These are phyloP conservation scores for Corythornis madagascariensis DNA, from an alignment of 2,113 vertebrate genomes.

Conservation along the genomic window DNA sequence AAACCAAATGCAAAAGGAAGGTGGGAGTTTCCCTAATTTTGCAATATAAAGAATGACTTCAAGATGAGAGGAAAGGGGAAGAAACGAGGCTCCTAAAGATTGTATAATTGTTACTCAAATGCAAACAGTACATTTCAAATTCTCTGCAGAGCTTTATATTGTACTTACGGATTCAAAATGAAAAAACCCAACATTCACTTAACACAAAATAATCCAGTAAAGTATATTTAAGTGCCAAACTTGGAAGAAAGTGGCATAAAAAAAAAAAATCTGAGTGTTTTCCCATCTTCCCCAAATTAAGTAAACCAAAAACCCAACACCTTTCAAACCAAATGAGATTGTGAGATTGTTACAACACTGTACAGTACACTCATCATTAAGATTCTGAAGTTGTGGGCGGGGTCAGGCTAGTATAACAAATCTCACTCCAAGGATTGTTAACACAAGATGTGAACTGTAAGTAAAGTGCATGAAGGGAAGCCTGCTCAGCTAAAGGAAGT, in stretches of 20 bases:
- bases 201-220: slow-evolving; percentile 66
- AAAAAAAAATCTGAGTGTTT: slow-evolving; percentile 28
- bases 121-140: slow-evolving; percentile 44
- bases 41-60: slow-evolving; percentile 37
- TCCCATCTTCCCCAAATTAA: slow-evolving; percentile 62
- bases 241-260: slow-evolving; percentile 59
- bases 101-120: slow-evolving; percentile 30
- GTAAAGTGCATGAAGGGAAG: slow-evolving; percentile 94
- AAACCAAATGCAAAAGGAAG: slow-evolving; percentile 67
- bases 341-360: slow-evolving; percentile 72
- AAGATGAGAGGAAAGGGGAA: slow-evolving; percentile 25
- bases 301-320: slow-evolving; percentile 61
- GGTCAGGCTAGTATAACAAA: slow-evolving; percentile 67
- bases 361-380: slow-evolving; percentile 70
- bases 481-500: slow-evolving; percentile 80
- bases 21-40: slow-evolving; percentile 58
- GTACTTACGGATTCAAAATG: slow-evolving; percentile 50
- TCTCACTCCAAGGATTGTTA: slow-evolving; percentile 74
- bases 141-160: slow-evolving; percentile 50
- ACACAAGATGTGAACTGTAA: slow-evolving; percentile 78
- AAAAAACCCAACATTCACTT: slow-evolving; percentile 34
- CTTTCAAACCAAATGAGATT: slow-evolving; percentile 65
- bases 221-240: slow-evolving; percentile 69
- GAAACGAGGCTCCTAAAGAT: slow-evolving; percentile 69
- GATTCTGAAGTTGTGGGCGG: slow-evolving; percentile 57